Conservation (phyloP, 92 coral and sea anemone species). For the Anthopleura xanthogrammica region DNA sequence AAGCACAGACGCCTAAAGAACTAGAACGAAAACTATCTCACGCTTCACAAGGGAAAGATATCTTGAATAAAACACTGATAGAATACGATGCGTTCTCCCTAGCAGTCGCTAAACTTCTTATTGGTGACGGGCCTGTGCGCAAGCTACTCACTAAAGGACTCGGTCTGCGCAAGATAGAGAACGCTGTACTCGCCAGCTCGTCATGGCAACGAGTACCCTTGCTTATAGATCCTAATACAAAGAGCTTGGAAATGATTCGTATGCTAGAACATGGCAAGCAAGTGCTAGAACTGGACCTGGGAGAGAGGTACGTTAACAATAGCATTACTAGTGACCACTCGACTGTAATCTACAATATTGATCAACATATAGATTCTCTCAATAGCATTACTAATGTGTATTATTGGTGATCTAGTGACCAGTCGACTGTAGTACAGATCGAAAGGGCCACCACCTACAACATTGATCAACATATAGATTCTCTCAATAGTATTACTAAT, state of each 20-base stretch:
- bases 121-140: slow-evolving; percentile 79
- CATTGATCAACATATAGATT: slow-evolving; percentile 79
- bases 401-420: slow-evolving; percentile 50
- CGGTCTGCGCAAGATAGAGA: slow-evolving; percentile 89
- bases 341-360: slow-evolving; percentile 76
- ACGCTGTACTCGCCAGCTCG: slow-evolving; percentile 80
- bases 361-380: slow-evolving; percentile 79
- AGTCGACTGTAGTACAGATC: slow-evolving; percentile 78
- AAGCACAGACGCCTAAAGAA: slow-evolving; percentile 3
- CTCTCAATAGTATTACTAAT: slow-evolving; percentile 30
- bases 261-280: slow-evolving; percentile 70
- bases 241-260: slow-evolving; percentile 81
- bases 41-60: slow-evolving; percentile 27
- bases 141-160: slow-evolving; percentile 84
- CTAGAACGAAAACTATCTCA: slow-evolving; percentile 18
- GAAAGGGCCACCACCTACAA: slow-evolving; percentile 92
- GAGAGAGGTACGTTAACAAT: slow-evolving; percentile 69
- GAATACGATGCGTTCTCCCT: slow-evolving; percentile 84
- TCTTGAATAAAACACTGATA: slow-evolving; percentile 50
- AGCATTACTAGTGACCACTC: slow-evolving; percentile 59
- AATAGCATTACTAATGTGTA: background rate
- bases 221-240: slow-evolving; percentile 85
- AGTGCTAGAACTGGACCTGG: slow-evolving; percentile 81
- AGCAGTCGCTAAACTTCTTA: slow-evolving; percentile 75
- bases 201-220: slow-evolving; percentile 97